A percentile compares a stretch with the other conserved stretches of the same genome.
Conservation (phyloP, 2,888 invertebrate genomes). For the Steinernema scapterisci region DNA sequence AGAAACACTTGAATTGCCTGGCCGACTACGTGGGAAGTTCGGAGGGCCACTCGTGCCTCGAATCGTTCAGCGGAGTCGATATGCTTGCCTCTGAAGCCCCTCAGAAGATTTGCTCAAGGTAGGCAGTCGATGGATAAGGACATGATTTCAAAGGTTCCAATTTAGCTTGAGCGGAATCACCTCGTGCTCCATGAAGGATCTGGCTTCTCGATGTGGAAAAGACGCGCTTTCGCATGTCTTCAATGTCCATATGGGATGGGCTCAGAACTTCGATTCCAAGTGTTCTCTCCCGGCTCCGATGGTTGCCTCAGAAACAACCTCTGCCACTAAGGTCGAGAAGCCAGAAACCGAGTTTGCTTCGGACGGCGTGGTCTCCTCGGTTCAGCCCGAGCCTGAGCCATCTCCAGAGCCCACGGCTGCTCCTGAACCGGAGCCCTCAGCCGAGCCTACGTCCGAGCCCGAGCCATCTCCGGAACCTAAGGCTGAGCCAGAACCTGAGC, state of each 20-base stretch:
- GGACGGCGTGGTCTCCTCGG: not conserved
- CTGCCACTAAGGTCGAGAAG: constrained; percentile 2
- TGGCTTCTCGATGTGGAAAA: constrained; percentile 56
- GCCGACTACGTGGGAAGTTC: constrained; percentile 47
- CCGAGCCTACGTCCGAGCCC: constrained; percentile 31
- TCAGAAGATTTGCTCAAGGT: constrained; percentile 52
- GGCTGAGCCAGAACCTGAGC: not conserved
- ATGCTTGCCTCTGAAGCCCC: constrained; percentile 52
- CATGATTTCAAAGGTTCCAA: not conserved
- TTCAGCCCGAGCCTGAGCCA: constrained; percentile 24
- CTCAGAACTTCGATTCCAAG: constrained; percentile 48
- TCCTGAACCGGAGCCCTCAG: constrained; percentile 29
- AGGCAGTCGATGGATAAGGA: not conserved
- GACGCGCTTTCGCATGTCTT: constrained; percentile 64
- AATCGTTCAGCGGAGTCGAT: constrained; percentile 53
- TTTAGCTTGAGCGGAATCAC: constrained; percentile 54
- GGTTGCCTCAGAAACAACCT: not conserved
- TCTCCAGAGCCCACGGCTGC: not conserved
- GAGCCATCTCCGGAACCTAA: constrained; percentile 5
- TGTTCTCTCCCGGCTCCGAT: constrained; percentile 30
- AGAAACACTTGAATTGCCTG: constrained; percentile 38
- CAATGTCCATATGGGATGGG: constrained; percentile 57
- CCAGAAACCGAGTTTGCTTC: not conserved
- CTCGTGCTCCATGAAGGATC: constrained; percentile 45
- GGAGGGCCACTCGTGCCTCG: constrained; percentile 53